Base-by-base conservation (phyloP, 2,888 invertebrate species). In the Oscheius myriophilus region DNA sequence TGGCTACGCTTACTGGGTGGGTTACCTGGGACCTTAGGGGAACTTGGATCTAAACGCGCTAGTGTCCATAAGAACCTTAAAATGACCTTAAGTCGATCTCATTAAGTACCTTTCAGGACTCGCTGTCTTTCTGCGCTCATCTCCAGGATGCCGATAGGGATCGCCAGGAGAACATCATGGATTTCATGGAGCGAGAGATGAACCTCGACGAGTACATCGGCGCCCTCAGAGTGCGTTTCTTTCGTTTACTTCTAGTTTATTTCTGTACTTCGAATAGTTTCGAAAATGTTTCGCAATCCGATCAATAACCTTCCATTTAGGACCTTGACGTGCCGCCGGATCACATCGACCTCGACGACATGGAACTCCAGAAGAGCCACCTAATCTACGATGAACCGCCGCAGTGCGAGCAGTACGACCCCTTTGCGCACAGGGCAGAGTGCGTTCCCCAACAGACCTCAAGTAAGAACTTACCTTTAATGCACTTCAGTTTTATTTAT, bases 131-230 rank as follows among this genome's bases (percentile, higher is more conserved):
- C 23, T 53, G 55, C 39, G 46, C 63, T 9, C 18, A 18, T 39
- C 68, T 68, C 39, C 73, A 73, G 58, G 62, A 72, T 45, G 46
- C 18, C 16, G 72, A 73, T 49, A 54, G 68, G 26, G 52, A 62
- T 12, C 21, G 59, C 3, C 52, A 39, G n/a, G 45, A 45, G n/a
- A 58, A 73, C 18, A 58, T 66, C 18, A 66, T 71, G 14, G 70
- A 73, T 42, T 76, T 76, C 45, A 72, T 76, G 72, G 76, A 76
- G 67, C 52, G 67, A 2, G 67, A 72, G 26, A 52, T 76, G 52
- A 71, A 74, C 51, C 65, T 76, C 18, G 72, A 71, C 43, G 67
- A 76, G 26, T 76, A 76, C 54, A 55, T 70, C 45, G 43, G 55
- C 6, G 45, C 26, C 43, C 57, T 65, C 43, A 43, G 41, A 42